Percentiles rank a stretch among this genome's conserved stretches.
Evolutionary conservation across 2,888 invertebrate species (phyloP).

Genomic region (Arge pagana): DNA sequence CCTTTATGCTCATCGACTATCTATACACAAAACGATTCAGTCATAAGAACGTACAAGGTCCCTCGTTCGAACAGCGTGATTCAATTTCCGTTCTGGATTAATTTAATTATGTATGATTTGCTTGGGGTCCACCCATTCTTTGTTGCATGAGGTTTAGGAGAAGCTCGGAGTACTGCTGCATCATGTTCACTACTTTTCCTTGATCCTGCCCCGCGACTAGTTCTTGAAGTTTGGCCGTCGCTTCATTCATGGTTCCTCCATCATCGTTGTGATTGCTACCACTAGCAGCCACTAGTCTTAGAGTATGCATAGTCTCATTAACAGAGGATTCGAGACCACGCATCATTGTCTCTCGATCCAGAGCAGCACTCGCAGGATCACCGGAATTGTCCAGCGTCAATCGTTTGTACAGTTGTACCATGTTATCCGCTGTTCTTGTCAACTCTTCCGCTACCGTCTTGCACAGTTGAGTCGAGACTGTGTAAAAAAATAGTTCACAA

Average conservation of each 20-base stretch:
- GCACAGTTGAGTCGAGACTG: conserved; percentile 68
- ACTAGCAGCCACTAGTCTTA: conserved; percentile 51
- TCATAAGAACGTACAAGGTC: conserved; percentile 10
- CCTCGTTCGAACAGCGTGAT: neutral
- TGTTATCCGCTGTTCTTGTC: conserved; percentile 71
- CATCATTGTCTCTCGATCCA: conserved; percentile 59
- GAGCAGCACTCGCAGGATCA: conserved; percentile 44
- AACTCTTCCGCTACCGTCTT: conserved; percentile 67
- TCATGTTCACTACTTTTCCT: conserved; percentile 63
- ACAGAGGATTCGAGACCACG: conserved; percentile 57
- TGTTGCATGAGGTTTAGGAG: conserved; percentile 67
- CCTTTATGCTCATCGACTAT: conserved; percentile 11
- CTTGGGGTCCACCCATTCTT: conserved; percentile 58
- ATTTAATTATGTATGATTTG: conserved; percentile 47
- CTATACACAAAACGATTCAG: conserved; percentile 14
- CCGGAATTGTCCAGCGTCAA: conserved; percentile 62
- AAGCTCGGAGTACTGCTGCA: conserved; percentile 68
- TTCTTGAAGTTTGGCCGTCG: conserved; percentile 61
- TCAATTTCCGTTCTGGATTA: neutral
- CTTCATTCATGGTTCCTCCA: conserved; percentile 50
- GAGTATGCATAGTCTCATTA: conserved; percentile 56
- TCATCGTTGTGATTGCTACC: conserved; percentile 34
- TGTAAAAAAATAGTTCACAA: conserved; percentile 30
- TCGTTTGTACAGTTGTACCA: conserved; percentile 72
- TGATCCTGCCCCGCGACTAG: conserved; percentile 58